Evolutionary conservation across 2,113 vertebrate genomes (phyloP).

Genomic region (Psilopsiagon aurifrons): DNA sequence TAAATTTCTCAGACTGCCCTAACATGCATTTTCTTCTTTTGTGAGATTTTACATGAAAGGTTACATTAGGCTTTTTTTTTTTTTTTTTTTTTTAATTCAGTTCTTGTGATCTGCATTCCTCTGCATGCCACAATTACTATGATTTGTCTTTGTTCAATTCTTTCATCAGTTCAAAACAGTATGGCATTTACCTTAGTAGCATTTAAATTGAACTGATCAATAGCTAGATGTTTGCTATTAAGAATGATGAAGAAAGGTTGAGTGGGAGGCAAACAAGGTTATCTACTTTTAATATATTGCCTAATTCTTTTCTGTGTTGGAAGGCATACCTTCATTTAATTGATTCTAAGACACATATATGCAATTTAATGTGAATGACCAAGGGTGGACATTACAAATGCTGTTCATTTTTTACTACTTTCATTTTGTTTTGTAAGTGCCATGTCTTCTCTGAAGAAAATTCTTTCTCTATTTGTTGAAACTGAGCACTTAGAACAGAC

Average conservation of each 20-base stretch:
- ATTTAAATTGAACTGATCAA: slow-evolving; percentile 57
- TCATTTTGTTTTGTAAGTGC: background rate
- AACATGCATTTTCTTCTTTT: background rate
- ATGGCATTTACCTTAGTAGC: slow-evolving; percentile 68
- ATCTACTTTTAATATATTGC: slow-evolving; percentile 67
- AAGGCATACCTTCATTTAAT: background rate
- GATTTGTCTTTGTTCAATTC: slow-evolving; percentile 70
- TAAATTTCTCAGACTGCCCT: background rate
- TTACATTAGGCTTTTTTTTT: background rate
- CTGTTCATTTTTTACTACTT: background rate
- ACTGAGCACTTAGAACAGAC: background rate
- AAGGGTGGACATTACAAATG: background rate
- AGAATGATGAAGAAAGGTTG: slow-evolving; percentile 59
- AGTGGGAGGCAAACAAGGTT: slow-evolving; percentile 63
- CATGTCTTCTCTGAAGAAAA: background rate
- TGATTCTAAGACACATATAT: background rate
- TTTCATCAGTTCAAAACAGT: slow-evolving; percentile 71
- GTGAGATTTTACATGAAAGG: background rate
- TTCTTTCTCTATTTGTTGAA: background rate
- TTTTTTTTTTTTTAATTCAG: background rate
- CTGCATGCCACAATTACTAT: background rate
- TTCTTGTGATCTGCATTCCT: slow-evolving; percentile 8
- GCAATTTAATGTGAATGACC: background rate
- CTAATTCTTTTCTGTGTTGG: slow-evolving; percentile 5
- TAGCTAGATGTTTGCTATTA: slow-evolving; percentile 60